A percentile compares a stretch with the other conserved stretches of the same genome.
phyloP scores from a whole-genome alignment of 2,888 invertebrate genomes.

The Coleophora deauratella region DNA sequence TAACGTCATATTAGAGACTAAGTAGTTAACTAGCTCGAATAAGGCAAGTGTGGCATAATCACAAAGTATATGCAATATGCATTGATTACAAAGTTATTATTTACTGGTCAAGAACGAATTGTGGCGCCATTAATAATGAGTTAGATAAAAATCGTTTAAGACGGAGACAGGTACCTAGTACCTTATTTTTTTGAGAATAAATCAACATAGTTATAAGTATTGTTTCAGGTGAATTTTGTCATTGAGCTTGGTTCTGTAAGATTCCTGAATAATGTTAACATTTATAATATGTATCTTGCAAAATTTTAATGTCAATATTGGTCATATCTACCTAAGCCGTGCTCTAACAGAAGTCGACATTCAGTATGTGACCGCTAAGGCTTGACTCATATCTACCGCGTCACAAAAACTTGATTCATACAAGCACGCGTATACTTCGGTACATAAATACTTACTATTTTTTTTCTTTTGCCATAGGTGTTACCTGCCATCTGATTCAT shows the following conservation, averaged over 20 bases:
- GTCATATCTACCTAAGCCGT: slow-evolving; percentile 22
- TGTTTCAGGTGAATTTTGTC: no score
- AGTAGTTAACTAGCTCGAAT: slow-evolving; percentile 1
- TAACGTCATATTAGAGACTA: slow-evolving; percentile 2
- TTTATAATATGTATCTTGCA: no score
- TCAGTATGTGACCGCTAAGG: slow-evolving; percentile 37
- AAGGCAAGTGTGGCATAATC: slow-evolving; percentile 1
- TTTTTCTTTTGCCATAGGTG: slow-evolving; percentile 55
- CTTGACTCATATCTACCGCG: slow-evolving; percentile 52
- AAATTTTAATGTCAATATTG: slow-evolving; percentile 19
- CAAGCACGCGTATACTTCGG: slow-evolving; percentile 28
- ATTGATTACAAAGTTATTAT: not conserved
- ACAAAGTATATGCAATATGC: slow-evolving; percentile 1
- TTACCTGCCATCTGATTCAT: slow-evolving; percentile 48
- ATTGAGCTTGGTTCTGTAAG: no score
- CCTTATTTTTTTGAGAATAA: no score
- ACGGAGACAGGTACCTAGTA: no score
- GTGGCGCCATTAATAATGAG: not conserved
- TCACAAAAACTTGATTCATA: slow-evolving; percentile 43
- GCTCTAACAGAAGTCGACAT: slow-evolving; percentile 28
- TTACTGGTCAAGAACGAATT: slow-evolving; percentile 1
- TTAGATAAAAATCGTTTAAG: not conserved
- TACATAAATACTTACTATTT: slow-evolving; percentile 18
- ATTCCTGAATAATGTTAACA: no score
- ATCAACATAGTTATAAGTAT: no score